Conservation (phyloP, 2,888 invertebrate genomes). For the Pachycephus smyrnensis region DNA sequence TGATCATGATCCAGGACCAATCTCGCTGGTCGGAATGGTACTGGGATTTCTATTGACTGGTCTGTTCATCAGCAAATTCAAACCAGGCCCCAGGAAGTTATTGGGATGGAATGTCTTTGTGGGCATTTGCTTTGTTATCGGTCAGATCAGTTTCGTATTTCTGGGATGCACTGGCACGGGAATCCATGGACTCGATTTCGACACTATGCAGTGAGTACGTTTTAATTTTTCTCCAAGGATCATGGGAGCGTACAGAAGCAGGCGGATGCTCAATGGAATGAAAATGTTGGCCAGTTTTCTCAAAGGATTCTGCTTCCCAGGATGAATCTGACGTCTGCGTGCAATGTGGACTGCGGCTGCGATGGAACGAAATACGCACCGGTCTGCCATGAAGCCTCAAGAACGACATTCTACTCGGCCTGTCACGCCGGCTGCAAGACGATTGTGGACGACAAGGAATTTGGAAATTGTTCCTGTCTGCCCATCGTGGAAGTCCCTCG, state of each 20-base stretch:
- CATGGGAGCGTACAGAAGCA: not conserved
- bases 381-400: conserved; percentile 72
- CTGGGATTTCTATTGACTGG: conserved; percentile 73
- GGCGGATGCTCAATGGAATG: not conserved
- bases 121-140: conserved; percentile 69
- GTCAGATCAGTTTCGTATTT: conserved; percentile 70
- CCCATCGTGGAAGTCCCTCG: not conserved
- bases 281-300: not conserved
- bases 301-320: conserved; percentile 51
- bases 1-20: conserved; percentile 64
- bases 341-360: conserved; percentile 74
- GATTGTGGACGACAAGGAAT: conserved; percentile 54
- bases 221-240: not conserved
- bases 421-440: conserved; percentile 79
- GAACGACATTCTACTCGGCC: conserved; percentile 76
- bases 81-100: conserved; percentile 71
- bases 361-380: conserved; percentile 73
- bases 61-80: conserved; percentile 72
- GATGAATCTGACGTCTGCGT: conserved; percentile 69
- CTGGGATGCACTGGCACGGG: conserved; percentile 69
- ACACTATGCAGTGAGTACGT: conserved; percentile 57
- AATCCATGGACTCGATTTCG: conserved; percentile 60
- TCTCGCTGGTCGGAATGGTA: conserved; percentile 73
- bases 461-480: conserved; percentile 57
- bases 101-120: conserved; percentile 75